Conservation (phyloP, 2,113 vertebrate genomes). For the Oplegnathus fasciatus region DNA sequence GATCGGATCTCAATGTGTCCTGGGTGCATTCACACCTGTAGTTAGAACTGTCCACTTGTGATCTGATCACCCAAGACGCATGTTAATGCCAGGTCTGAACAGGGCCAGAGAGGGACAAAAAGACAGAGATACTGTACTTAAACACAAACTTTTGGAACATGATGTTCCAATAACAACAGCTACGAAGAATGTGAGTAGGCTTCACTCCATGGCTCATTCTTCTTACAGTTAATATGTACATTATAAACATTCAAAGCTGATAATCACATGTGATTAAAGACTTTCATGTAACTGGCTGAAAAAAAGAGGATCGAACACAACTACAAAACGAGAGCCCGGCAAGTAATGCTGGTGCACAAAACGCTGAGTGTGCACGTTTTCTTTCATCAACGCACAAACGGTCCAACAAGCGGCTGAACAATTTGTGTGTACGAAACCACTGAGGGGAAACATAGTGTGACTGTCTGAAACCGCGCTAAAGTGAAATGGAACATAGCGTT, state of each 20-base stretch:
- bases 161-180: conserved; percentile 2
- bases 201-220: too few species aligned
- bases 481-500: not conserved
- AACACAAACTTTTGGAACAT: not conserved
- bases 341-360: not conserved
- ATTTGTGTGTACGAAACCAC: fast-evolving
- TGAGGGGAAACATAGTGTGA: not conserved
- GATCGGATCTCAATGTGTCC: too few species aligned
- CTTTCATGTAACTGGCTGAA: too few species aligned
- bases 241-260: not conserved
- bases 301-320: not conserved
- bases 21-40: too few species aligned
- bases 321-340: not conserved
- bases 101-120: not conserved
- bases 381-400: not conserved
- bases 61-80: too few species aligned
- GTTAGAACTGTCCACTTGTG: too few species aligned
- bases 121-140: not conserved
- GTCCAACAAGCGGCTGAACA: not conserved
- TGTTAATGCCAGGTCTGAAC: too few species aligned
- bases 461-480: not conserved
- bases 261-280: not conserved
- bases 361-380: conserved; percentile 2
- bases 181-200: not conserved
- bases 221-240: not conserved